phyloP scores from a whole-genome alignment of 2,888 invertebrate species.

The Xestoiulus laeticollis region DNA sequence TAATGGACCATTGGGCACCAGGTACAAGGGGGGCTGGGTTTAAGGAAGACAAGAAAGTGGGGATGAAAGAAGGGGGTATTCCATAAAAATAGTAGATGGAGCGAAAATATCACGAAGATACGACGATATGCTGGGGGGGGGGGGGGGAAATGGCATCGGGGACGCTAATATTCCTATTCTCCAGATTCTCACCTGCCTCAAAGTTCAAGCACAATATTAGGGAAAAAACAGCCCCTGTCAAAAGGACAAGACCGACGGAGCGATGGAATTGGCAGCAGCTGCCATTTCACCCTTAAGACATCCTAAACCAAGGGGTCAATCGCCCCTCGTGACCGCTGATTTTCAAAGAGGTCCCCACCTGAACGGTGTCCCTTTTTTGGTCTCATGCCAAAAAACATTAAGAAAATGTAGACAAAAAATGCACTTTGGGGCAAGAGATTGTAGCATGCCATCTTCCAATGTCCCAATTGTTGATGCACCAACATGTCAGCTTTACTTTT shows the following conservation, averaged over 20 bases:
- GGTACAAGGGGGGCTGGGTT: neutral
- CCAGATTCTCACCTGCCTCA: slow-evolving; percentile 30
- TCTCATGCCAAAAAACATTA: neutral
- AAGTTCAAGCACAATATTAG: slow-evolving; percentile 32
- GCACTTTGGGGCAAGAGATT: neutral
- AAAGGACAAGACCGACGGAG: slow-evolving; percentile 20
- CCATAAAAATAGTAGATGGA: slow-evolving; percentile 35
- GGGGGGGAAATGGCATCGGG: neutral
- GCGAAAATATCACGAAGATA: neutral
- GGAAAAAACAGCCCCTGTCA: slow-evolving; percentile 24
- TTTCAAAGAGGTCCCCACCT: neutral
- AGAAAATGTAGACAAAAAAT: neutral
- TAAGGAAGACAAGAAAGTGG: neutral
- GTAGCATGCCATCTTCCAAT: neutral
- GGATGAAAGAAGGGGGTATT: slow-evolving; percentile 28
- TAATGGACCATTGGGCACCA: slow-evolving; percentile 38
- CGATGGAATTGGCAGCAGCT: slow-evolving; percentile 28
- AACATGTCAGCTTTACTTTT: too few relatives aligned
- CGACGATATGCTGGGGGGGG: neutral
- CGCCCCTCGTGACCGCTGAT: slow-evolving; percentile 44
- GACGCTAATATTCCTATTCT: slow-evolving; percentile 38
- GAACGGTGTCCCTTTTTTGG: slow-evolving; percentile 14
- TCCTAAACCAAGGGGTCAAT: slow-evolving; percentile 45
- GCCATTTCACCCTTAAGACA: slow-evolving; percentile 43
- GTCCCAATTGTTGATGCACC: too few relatives aligned